Percentiles rank a stretch among this genome's conserved stretches.
phyloP scores from a whole-genome alignment of 2,113 vertebrate species.

The Macaca fascicularis region T2T-MFA8v1.1 NC_088378.1:166584001-166584500 shows the following conservation, averaged over 20 bases:
- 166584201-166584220: not conserved
- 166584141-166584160: not conserved
- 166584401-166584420: not conserved
- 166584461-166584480: not conserved
- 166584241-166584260: not conserved
- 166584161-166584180: not conserved
- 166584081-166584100: not conserved
- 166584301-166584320: not conserved
- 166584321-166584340: not conserved
- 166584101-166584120: not conserved
- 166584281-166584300: not conserved
- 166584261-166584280: not conserved
- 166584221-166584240: not conserved
- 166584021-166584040: not conserved
- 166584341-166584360: not conserved
- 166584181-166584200: not conserved
- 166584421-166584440: not conserved
- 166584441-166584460: not conserved
- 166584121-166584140: not conserved
- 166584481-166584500: not conserved
- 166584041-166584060: not conserved
- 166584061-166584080: not conserved
- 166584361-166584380: not conserved
- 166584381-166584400: not conserved
- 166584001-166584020: slow-evolving; percentile 22